These are phyloP conservation scores for Propithecus perrieri DNA, from an alignment of 2,797 vertebrate species.

Conservation along the genomic window DNA sequence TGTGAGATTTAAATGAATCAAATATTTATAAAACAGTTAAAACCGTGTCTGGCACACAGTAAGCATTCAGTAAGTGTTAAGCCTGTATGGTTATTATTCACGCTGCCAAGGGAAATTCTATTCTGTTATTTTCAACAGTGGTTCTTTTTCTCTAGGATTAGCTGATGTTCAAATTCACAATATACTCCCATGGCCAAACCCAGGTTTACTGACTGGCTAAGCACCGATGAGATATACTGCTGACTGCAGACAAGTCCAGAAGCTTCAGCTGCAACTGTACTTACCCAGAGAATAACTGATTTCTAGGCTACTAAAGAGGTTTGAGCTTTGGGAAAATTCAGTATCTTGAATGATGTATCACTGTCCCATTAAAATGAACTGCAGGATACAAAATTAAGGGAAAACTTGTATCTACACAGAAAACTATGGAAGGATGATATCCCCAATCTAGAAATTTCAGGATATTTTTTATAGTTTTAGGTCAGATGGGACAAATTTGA, in stretches of 20 bases:
- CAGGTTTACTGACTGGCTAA: background rate
- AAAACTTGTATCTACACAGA: background rate
- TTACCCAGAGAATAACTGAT: background rate
- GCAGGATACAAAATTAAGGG: background rate
- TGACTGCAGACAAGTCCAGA: background rate
- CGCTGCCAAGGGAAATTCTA: background rate
- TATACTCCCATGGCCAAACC: background rate
- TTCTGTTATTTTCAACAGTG: background rate
- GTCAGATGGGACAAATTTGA: slow-evolving; percentile 21
- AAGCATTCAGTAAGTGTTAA: slow-evolving; percentile 5
- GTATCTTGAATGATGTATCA: background rate
- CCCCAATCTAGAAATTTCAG: background rate
- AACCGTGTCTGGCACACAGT: background rate
- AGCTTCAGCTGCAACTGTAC: background rate
- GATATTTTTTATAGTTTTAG: background rate
- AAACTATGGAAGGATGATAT: background rate
- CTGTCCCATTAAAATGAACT: background rate
- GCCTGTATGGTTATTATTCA: background rate
- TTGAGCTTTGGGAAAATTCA: background rate
- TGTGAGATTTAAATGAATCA: background rate
- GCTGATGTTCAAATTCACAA: background rate
- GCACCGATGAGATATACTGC: background rate
- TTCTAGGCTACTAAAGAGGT: background rate
- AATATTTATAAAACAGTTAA: background rate
- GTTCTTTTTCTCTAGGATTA: slow-evolving; percentile 27